Evolutionary conservation across 2,888 invertebrate genomes (phyloP).

Genomic region (Dione juno): DNA sequence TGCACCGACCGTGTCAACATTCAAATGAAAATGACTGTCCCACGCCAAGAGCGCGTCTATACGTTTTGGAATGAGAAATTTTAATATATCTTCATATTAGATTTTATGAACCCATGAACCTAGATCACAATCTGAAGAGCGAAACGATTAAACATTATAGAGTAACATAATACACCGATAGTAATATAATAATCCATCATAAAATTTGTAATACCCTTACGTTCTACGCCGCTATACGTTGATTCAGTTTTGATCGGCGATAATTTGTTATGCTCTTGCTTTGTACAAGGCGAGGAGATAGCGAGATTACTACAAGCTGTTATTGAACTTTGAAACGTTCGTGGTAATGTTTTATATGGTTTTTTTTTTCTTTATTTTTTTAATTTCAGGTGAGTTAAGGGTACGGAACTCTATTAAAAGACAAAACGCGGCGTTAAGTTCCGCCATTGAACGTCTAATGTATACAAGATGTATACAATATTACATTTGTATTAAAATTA

Average conservation of each 20-base stretch:
- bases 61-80: not conserved
- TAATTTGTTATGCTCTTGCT: conserved; percentile 67
- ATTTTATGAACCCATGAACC: conserved; percentile 21
- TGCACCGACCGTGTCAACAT: too few relatives aligned
- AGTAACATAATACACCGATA: conserved; percentile 37
- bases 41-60: too few relatives aligned
- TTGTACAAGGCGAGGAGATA: conserved; percentile 9
- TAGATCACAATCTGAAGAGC: conserved; percentile 30
- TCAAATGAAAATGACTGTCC: too few relatives aligned
- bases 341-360: not conserved
- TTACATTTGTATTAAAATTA: not conserved
- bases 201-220: conserved; percentile 50
- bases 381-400: too few relatives aligned
- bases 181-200: conserved; percentile 46
- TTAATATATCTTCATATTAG: conserved; percentile 13
- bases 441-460: too few relatives aligned
- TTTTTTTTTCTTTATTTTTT: not conserved
- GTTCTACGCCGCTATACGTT: conserved; percentile 54
- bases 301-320: not conserved
- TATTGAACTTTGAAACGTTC: not conserved
- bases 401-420: too few relatives aligned
- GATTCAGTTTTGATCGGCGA: conserved; percentile 77
- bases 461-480: not conserved
- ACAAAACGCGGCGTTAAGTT: too few relatives aligned
- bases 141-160: conserved; percentile 44